Evolutionary conservation across 1,140 invertebrate genomes (phyloP).

Genomic region (Papilio machaon): DNA sequence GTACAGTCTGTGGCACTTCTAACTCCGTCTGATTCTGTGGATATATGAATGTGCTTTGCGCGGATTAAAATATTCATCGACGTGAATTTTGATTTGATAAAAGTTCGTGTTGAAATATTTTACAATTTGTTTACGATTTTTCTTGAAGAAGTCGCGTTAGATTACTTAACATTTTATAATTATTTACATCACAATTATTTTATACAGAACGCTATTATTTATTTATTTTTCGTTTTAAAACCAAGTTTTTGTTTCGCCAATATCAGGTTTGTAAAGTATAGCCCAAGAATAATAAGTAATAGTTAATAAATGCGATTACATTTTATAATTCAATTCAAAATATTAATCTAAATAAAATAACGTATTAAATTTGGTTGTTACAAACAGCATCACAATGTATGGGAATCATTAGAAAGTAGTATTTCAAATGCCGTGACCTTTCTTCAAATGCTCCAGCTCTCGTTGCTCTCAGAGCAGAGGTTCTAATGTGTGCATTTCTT

Average conservation of each 20-base stretch:
- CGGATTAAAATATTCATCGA: slow-evolving; percentile 23
- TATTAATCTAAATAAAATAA: too few relatives aligned
- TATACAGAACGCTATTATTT: too few relatives aligned
- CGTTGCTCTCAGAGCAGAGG: slow-evolving; percentile 45
- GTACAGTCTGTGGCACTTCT: slow-evolving; percentile 32
- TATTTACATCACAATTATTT: too few relatives aligned
- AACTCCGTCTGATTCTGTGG: slow-evolving; percentile 11
- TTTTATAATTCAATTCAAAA: too few relatives aligned
- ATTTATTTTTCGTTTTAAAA: too few relatives aligned
- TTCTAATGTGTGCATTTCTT: slow-evolving; percentile 73
- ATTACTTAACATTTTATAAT: background rate
- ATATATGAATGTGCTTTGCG: slow-evolving; percentile 29
- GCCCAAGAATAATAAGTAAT: too few relatives aligned
- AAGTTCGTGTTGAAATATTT: background rate
- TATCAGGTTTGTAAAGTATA: too few relatives aligned
- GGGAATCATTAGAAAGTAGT: background rate
- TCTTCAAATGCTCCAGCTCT: slow-evolving; percentile 31
- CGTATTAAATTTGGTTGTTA: too few relatives aligned
- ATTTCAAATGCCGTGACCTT: slow-evolving; percentile 38
- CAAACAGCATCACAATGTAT: background rate
- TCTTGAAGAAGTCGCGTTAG: background rate
- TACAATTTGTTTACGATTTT: background rate
- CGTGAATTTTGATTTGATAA: background rate
- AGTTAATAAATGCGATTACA: too few relatives aligned
- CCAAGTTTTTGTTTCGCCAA: too few relatives aligned